These are phyloP conservation scores for Copidosoma aretas DNA, from an alignment of 2,888 invertebrate genomes.

Conservation along the genomic window DNA sequence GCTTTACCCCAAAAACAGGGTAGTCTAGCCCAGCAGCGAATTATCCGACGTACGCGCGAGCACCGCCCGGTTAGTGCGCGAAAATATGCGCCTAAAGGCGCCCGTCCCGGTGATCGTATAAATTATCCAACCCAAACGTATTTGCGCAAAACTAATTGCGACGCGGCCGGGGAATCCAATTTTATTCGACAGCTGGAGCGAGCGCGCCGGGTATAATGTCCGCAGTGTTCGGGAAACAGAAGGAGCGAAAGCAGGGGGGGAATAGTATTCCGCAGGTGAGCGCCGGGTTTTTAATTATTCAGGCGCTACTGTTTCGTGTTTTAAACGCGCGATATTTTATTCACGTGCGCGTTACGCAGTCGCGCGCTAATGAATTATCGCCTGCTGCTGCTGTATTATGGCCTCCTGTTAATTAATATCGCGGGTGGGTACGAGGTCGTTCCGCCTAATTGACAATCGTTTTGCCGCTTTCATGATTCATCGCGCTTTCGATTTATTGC, in stretches of 20 bases:
- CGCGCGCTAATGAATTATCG: slow-evolving; percentile 21
- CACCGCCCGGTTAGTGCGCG: too few relatives aligned
- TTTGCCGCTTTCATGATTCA: background rate
- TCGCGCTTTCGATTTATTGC: background rate
- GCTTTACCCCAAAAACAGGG: too few relatives aligned
- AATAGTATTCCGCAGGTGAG: too few relatives aligned
- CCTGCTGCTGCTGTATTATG: slow-evolving; percentile 1
- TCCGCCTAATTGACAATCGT: slow-evolving; percentile 17
- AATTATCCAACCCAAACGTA: background rate
- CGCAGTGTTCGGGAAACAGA: background rate
- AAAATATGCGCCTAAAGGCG: too few relatives aligned
- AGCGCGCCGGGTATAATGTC: slow-evolving; percentile 5
- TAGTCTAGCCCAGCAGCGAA: too few relatives aligned
- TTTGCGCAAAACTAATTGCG: background rate
- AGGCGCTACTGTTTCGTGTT: slow-evolving; percentile 30
- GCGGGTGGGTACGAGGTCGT: slow-evolving; percentile 11
- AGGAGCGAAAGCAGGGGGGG: background rate
- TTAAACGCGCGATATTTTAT: slow-evolving; percentile 24
- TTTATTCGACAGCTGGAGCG: slow-evolving; percentile 5
- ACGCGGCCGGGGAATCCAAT: slow-evolving; percentile 20
- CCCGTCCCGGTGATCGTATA: background rate
- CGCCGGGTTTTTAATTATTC: slow-evolving; percentile 25
- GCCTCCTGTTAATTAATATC: slow-evolving; percentile 21
- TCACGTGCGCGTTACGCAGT: background rate
- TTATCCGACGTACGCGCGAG: too few relatives aligned